Evolutionary conservation across 2,888 invertebrate genomes (phyloP).

Genomic region (Lagria hirta): DNA sequence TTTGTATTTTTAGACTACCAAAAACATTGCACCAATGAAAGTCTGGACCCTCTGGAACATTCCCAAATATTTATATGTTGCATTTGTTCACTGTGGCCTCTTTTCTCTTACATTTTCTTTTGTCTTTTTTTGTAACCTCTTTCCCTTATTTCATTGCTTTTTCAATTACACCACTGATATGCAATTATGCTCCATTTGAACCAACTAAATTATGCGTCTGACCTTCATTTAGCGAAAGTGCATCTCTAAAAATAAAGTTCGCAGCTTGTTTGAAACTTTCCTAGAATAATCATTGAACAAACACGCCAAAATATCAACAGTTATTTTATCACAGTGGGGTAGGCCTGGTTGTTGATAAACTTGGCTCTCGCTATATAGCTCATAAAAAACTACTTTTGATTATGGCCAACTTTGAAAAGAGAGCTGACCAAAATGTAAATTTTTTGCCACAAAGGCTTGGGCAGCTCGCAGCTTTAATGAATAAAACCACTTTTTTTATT

Average conservation of each 20-base stretch:
- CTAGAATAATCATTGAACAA: conserved; percentile 23
- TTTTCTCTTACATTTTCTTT: not conserved
- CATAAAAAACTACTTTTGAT: too few relatives aligned
- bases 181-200: conserved; percentile 16
- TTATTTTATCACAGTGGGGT: conserved; percentile 8
- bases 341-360: too few relatives aligned
- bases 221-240: conserved; percentile 35
- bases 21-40: conserved; percentile 20
- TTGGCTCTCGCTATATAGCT: too few relatives aligned
- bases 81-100: not conserved
- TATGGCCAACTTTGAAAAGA: too few relatives aligned
- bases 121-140: conserved; percentile 8
- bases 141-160: conserved; percentile 6
- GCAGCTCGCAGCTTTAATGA: too few relatives aligned
- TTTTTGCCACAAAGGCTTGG: too few relatives aligned
- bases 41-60: conserved; percentile 16
- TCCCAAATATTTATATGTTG: conserved; percentile 15
- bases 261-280: conserved; percentile 23
- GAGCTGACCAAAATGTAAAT: too few relatives aligned
- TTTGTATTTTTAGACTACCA: conserved; percentile 21
- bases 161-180: conserved; percentile 16
- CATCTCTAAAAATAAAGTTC: conserved; percentile 31
- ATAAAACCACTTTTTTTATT: too few relatives aligned
- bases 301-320: conserved; percentile 20
- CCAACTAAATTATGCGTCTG: conserved; percentile 21